Evolutionary conservation across 2,888 invertebrate species (phyloP), one percentile per base, ranked within the genome.

Genomic region (Cistogaster globosa): DNA sequence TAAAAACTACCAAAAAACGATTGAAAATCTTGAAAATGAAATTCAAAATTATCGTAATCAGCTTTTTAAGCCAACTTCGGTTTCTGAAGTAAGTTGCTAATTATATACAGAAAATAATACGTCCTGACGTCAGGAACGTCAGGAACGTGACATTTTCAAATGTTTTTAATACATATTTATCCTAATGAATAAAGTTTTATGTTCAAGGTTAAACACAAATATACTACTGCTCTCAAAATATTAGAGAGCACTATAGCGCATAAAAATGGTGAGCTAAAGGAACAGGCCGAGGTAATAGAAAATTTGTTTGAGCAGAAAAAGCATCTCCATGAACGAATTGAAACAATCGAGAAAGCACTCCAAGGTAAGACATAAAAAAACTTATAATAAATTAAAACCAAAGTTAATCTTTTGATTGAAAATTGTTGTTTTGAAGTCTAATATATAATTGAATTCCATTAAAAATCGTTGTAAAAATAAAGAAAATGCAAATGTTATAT

Each of bases 11-110:
- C 93, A 95, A 83, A 94, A 94, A 89, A 95, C 95, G 0, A 94
- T 96, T 65, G 94, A 94, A 51, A 94, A 94, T 67, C 92, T 96
- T 79, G 96, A 96, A 89, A 93, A 93, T 22, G 96, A 96, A 92
- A 91, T 96, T 4, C 94, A 93, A 90, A 92, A 93, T 32, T 95
- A 94, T 88, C 89, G 90, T 0, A 86, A 84, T 45, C 90, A 91
- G 72, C 57, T 92, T 32, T 87, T 67, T 76, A 79, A 74, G 51
- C 84, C 87, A 11, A 88, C 83, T 62, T 87, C 90, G 7, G 77
- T 87, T 68, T 83, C 87, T 77, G 88, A 90, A 88, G 89, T 90
- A 84, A 86, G 55, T 76, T 22, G 26, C 4, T 26, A 26, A 4
- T 26, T 26, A 26, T 68, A 11, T 11, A 32, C 26, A n/a, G 4